Evolutionary conservation across 1,140 invertebrate species (phyloP).

Genomic region (Halyomorpha halys): DNA sequence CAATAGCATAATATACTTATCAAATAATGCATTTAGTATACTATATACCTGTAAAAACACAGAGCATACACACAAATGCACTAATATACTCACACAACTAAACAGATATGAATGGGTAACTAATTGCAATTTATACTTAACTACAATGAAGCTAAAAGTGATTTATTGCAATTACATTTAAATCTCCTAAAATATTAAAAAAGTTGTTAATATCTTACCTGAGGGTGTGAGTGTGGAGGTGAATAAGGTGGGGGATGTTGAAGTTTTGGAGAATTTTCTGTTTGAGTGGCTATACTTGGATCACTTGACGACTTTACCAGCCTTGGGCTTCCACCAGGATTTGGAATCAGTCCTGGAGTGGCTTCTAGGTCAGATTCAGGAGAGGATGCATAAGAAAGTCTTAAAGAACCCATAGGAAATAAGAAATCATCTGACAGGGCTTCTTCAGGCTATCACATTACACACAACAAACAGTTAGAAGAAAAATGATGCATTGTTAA

Average conservation of each 20-base stretch:
- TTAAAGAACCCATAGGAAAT: constrained; percentile 88
- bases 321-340: constrained; percentile 45
- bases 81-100: too few species aligned
- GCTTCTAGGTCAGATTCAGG: constrained; percentile 89
- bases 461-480: constrained; percentile 31
- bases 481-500: constrained; percentile 15
- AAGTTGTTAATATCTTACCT: constrained; percentile 26
- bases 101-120: too few species aligned
- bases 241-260: constrained; percentile 53
- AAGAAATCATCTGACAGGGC: constrained; percentile 89
- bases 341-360: constrained; percentile 56
- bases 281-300: constrained; percentile 67
- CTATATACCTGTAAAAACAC: too few species aligned
- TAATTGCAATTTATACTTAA: too few species aligned
- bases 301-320: constrained; percentile 76
- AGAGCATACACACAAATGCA: too few species aligned
- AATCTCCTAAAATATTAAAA: too few species aligned
- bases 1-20: too few species aligned
- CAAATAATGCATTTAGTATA: too few species aligned
- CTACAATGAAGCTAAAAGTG: too few species aligned
- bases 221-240: constrained; percentile 29
- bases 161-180: too few species aligned
- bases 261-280: constrained; percentile 36
- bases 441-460: constrained; percentile 56
- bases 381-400: constrained; percentile 89